These are phyloP conservation scores for Antheraea pernyi DNA, from an alignment of 1,140 invertebrate species.

Conservation along the genomic window DNA sequence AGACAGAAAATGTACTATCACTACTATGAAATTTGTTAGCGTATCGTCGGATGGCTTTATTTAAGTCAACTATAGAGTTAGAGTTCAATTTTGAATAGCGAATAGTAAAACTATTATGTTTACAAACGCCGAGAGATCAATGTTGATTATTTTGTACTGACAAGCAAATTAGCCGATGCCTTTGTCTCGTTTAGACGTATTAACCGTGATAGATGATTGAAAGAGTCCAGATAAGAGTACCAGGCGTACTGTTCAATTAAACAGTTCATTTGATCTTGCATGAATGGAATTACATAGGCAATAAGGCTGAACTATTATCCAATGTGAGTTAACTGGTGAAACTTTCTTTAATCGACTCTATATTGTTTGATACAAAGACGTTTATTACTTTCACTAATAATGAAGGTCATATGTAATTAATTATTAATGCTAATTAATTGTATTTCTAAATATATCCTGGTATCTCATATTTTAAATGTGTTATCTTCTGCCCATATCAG, in stretches of 20 bases:
- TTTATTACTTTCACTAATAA: slow-evolving; percentile 59
- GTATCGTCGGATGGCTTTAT: slow-evolving; percentile 15
- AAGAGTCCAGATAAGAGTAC: slow-evolving; percentile 65
- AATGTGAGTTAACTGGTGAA: slow-evolving; percentile 70
- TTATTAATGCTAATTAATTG: slow-evolving; percentile 20
- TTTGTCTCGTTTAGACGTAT: slow-evolving; percentile 74
- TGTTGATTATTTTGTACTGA: slow-evolving; percentile 75
- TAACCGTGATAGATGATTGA: slow-evolving; percentile 69
- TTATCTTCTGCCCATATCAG: neutral
- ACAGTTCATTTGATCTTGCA: slow-evolving; percentile 62
- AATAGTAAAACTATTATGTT: neutral
- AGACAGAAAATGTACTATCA: slow-evolving; percentile 22
- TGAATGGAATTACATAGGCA: slow-evolving; percentile 58
- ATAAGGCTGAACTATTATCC: slow-evolving; percentile 61
- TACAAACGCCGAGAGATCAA: slow-evolving; percentile 49
- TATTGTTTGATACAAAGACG: slow-evolving; percentile 51
- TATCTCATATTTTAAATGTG: neutral
- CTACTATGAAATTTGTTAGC: slow-evolving; percentile 14
- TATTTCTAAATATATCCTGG: neutral
- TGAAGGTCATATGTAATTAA: slow-evolving; percentile 26
- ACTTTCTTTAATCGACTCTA: slow-evolving; percentile 69
- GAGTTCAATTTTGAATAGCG: slow-evolving; percentile 29
- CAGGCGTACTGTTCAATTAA: slow-evolving; percentile 65
- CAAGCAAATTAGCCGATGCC: slow-evolving; percentile 74
- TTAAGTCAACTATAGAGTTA: slow-evolving; percentile 11